Evolutionary conservation across 1,140 invertebrate genomes (phyloP).

Genomic region (Drosophila miranda): DNA sequence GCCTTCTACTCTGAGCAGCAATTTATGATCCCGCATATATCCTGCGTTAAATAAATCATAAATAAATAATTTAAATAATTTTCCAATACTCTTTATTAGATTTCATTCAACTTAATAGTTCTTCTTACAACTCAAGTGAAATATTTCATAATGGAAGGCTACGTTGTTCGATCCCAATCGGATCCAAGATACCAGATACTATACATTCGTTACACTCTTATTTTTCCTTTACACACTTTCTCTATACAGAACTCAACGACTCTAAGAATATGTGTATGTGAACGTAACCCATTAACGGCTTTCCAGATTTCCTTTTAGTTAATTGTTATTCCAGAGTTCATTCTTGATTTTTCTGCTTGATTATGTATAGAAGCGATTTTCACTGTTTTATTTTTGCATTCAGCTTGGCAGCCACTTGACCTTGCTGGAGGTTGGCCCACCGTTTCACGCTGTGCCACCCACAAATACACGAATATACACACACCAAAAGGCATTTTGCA

Average conservation of each 20-base stretch:
- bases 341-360: conserved; percentile 6
- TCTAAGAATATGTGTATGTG: neutral
- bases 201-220: no score
- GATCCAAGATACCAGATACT: no score
- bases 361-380: neutral
- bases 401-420: conserved; percentile 51
- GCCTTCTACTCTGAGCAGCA: neutral
- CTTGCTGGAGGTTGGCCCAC: conserved; percentile 66
- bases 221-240: neutral
- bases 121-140: no score
- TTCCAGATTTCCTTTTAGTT: conserved; percentile 1
- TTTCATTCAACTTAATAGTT: no score
- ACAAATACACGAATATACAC: conserved; percentile 21
- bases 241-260: neutral
- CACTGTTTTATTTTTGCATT: conserved; percentile 25
- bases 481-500: conserved; percentile 62
- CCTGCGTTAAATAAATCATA: no score
- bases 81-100: no score
- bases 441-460: neutral
- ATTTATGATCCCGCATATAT: no score
- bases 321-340: conserved; percentile 7
- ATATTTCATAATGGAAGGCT: no score
- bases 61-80: no score
- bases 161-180: no score
- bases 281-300: no score